phyloP scores from a whole-genome alignment of 2,797 vertebrate species.

The Nothura maculosa region DNA sequence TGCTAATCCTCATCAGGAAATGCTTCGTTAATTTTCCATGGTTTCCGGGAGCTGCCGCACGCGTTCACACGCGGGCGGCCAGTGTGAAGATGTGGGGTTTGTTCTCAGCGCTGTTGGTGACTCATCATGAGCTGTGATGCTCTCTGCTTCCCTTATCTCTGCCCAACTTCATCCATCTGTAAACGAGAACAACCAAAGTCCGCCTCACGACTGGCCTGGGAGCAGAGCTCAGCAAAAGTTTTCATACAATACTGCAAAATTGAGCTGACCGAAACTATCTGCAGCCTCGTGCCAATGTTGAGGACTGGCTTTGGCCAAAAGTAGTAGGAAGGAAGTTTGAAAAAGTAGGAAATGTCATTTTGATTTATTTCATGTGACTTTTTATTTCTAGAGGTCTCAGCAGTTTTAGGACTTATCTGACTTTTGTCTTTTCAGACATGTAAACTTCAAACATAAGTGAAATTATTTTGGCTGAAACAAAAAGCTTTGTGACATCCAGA shows the following conservation, averaged over 20 bases:
- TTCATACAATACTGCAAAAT: neutral
- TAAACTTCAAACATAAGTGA: neutral
- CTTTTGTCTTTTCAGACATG: neutral
- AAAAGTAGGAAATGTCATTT: neutral
- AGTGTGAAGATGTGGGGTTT: constrained; percentile 31
- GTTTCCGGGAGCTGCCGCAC: constrained; percentile 23
- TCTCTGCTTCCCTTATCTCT: constrained; percentile 37
- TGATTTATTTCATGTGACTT: neutral
- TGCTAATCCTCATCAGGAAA: constrained; percentile 22
- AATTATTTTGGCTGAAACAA: neutral
- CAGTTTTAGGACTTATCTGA: neutral
- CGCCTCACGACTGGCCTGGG: neutral
- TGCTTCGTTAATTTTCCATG: constrained; percentile 31
- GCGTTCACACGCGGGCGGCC: neutral
- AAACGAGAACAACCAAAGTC: constrained; percentile 14
- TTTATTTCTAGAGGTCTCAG: neutral
- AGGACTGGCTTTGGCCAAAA: neutral
- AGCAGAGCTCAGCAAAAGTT: neutral
- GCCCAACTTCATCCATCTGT: constrained; percentile 44
- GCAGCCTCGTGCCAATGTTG: neutral
- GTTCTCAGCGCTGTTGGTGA: constrained; percentile 32
- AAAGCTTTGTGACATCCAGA: neutral
- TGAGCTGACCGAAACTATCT: constrained; percentile 23
- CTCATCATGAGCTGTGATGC: constrained; percentile 2
- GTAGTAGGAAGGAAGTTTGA: neutral